Conservation (phyloP, 2,888 invertebrate species). For the Polydrusus pterygomalis region DNA sequence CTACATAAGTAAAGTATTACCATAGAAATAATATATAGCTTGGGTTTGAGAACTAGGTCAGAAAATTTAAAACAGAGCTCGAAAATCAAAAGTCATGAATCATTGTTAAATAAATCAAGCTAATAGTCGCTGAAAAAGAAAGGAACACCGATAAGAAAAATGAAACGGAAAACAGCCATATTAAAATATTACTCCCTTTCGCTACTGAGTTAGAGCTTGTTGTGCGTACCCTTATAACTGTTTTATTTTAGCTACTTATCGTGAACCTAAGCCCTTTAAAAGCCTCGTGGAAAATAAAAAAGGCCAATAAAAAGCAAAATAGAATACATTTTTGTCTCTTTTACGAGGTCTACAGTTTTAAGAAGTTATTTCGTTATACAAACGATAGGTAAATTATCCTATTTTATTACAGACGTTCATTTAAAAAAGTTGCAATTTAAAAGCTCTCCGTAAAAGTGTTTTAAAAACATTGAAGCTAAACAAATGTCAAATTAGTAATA, state of each 20-base stretch:
- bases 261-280: constrained; percentile 25
- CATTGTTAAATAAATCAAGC: constrained; percentile 20
- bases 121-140: constrained; percentile 11
- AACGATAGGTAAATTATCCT: constrained; percentile 33
- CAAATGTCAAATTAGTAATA: too few relatives aligned
- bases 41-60: neutral
- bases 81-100: constrained; percentile 14
- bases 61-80: constrained; percentile 4
- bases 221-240: constrained; percentile 32
- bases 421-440: too few relatives aligned
- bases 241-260: constrained; percentile 34
- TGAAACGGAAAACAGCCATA: constrained; percentile 10
- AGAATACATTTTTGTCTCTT: constrained; percentile 27
- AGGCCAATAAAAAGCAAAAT: constrained; percentile 28
- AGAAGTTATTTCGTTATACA: constrained; percentile 23
- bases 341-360: constrained; percentile 23
- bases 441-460: too few relatives aligned
- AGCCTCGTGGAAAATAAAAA: constrained; percentile 25
- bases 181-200: constrained; percentile 26
- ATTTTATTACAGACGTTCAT: constrained; percentile 21
- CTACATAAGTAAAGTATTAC: neutral
- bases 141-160: constrained; percentile 14
- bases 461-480: too few relatives aligned
- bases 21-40: neutral
- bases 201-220: constrained; percentile 25